Evolutionary conservation across 2,888 invertebrate species (phyloP), one percentile per base, ranked within the genome.

Genomic region (Adineta ricciae): DNA sequence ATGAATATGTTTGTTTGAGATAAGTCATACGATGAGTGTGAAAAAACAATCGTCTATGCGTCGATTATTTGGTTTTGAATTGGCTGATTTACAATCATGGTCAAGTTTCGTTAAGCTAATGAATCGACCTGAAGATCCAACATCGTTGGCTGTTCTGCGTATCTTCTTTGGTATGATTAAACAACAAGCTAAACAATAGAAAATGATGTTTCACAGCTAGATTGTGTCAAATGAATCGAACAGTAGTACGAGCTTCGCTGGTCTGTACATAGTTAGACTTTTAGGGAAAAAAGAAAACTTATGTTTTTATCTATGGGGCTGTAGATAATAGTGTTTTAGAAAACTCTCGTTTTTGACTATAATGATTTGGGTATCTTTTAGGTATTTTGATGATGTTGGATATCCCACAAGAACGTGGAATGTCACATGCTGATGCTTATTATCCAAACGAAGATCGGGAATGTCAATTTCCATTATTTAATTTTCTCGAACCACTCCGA

Each of bases 51-150:
- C 64, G 64, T 32, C 64, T 0, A 78, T 78, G 78, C 38, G 78
- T 24, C 83, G 83, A 21, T 64, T 88, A 54, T 87, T 88, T 86
- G 89, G 89, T 1, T 89, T 89, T 86, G 86, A 86, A 16, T 50
- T 83, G 32, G 83, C 84, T 19, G 88, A 88, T 46, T 83, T 88
- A 5, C 83, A 84, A 14, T 87, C 87, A 56, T 86, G 86, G 86
- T 82, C 87, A 24, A 94, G 95, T 93, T 94, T 95, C 92, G 94
- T 94, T 92, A 94, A 94, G 93, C 94, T 95, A 94, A 94, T 95
- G 86, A 87, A 87, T 87, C 87, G 88, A 32, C 90, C 90, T 0
- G 88, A 87, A 54, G 94, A 95, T 91, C 93, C 94, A 0, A 93
- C 94, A 0, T 94, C 94, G 87, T 92, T 96, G 85, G 95, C 94